Conservation (phyloP, 35 echinoderm and acorn worm genomes). For the Lytechinus variegatus region DNA sequence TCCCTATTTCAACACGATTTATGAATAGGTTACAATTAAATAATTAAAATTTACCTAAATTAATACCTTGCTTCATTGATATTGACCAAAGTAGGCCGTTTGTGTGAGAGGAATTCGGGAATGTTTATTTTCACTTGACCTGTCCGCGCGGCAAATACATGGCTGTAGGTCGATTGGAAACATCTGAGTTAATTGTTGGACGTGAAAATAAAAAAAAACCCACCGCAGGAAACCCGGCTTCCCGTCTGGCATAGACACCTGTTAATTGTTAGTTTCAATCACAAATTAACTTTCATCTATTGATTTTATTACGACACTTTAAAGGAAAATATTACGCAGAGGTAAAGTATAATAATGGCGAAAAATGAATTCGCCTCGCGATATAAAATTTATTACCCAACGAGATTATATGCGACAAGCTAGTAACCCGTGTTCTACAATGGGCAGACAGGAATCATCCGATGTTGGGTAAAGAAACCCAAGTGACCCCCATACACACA, state of each 20-base stretch:
- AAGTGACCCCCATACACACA: too few species aligned
- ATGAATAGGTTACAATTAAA: too few species aligned
- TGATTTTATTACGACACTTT: not conserved
- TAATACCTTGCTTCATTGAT: not conserved
- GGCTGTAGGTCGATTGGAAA: not conserved
- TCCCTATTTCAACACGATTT: too few species aligned
- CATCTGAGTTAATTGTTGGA: not conserved
- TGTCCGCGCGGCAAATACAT: not conserved
- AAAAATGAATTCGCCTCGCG: too few species aligned
- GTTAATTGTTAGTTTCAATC: not conserved
- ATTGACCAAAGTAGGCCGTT: not conserved
- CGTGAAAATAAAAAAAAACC: not conserved
- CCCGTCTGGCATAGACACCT: not conserved
- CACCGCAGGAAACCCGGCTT: not conserved
- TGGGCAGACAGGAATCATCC: too few species aligned
- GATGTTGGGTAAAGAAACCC: too few species aligned
- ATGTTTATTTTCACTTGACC: conserved; percentile 13
- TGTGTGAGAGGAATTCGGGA: not conserved
- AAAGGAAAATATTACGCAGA: not conserved
- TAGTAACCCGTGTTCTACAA: too few species aligned
- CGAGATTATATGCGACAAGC: too few species aligned
- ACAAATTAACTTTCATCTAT: not conserved
- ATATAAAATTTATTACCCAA: too few species aligned
- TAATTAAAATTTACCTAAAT: not conserved
- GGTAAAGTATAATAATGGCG: too few species aligned